These are phyloP conservation scores for Lates calcarifer DNA, from an alignment of 2,113 vertebrate species.

Conservation along the genomic window DNA sequence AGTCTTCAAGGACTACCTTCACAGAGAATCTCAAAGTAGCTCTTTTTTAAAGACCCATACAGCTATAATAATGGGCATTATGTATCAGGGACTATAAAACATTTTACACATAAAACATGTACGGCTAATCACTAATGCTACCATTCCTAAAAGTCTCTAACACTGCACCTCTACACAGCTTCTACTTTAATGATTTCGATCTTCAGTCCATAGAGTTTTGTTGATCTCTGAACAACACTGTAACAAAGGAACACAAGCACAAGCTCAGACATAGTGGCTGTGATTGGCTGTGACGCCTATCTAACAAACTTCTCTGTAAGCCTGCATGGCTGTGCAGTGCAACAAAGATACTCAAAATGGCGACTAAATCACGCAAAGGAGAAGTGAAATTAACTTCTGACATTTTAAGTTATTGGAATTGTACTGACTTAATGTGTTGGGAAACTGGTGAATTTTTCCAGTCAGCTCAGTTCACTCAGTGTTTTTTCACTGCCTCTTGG, in stretches of 20 bases:
- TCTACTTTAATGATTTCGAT: slow-evolving; percentile 28
- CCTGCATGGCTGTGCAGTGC: background rate
- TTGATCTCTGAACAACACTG: slow-evolving; percentile 13
- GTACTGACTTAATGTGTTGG: background rate
- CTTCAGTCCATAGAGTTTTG: slow-evolving; percentile 9
- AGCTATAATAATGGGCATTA: slow-evolving; percentile 10
- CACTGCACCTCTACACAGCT: background rate
- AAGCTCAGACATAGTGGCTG: slow-evolving; percentile 20
- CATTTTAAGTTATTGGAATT: background rate
- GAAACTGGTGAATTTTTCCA: background rate
- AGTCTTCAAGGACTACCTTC: slow-evolving; percentile 20
- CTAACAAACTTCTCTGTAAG: background rate
- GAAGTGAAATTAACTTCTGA: slow-evolving; percentile 2
- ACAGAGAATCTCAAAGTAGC: slow-evolving; percentile 29
- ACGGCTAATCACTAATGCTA: background rate
- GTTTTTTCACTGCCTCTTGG: background rate
- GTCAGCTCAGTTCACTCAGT: background rate
- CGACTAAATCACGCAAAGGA: background rate
- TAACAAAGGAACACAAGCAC: background rate
- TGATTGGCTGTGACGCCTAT: slow-evolving; percentile 27
- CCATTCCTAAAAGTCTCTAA: slow-evolving; percentile 14
- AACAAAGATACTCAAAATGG: background rate
- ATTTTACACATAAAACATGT: background rate
- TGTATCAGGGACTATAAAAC: slow-evolving; percentile 22
- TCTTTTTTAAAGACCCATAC: slow-evolving; percentile 4